Conservation (phyloP, 2,797 vertebrate genomes). For the Lindbergichthys nudifrons region DNA sequence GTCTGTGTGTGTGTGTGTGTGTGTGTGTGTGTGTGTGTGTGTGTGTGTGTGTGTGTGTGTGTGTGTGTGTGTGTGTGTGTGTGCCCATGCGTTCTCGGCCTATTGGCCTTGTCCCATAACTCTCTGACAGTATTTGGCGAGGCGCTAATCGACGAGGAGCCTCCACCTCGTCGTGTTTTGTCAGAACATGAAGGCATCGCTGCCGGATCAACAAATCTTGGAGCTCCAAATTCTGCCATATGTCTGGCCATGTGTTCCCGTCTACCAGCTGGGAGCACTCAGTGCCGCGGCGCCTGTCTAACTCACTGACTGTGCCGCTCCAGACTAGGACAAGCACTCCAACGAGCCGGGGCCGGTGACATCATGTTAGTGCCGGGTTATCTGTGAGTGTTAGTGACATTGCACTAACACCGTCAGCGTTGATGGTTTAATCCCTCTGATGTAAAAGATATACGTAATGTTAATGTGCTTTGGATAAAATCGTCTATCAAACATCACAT, state of each 20-base stretch:
- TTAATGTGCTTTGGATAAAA: slow-evolving; percentile 41
- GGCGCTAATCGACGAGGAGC: slow-evolving; percentile 67
- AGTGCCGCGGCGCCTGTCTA: slow-evolving; percentile 44
- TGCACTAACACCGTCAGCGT: slow-evolving; percentile 16
- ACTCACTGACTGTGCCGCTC: slow-evolving; percentile 36
- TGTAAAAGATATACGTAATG: slow-evolving; percentile 40
- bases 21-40: slow-evolving; percentile 5
- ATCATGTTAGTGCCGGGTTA: slow-evolving; percentile 28
- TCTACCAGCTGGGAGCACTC: slow-evolving; percentile 72
- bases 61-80: slow-evolving; percentile 1
- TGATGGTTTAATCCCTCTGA: slow-evolving; percentile 53
- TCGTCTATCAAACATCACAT: slow-evolving; percentile 35
- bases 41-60: not conserved
- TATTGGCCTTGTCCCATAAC: slow-evolving; percentile 34
- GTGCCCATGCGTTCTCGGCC: slow-evolving; percentile 22
- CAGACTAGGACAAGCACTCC: slow-evolving; percentile 36
- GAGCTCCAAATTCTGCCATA: slow-evolving; percentile 76
- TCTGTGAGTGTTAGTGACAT: slow-evolving; percentile 27
- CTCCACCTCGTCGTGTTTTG: slow-evolving; percentile 67
- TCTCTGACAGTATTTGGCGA: slow-evolving; percentile 58
- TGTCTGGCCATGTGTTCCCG: slow-evolving; percentile 74
- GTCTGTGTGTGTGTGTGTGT: not conserved
- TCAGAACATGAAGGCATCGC: slow-evolving; percentile 64
- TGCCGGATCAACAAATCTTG: slow-evolving; percentile 72
- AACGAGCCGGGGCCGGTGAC: slow-evolving; percentile 13